Evolutionary conservation across 2,888 invertebrate species (phyloP).

Genomic region (Ctenicera cuprea): DNA sequence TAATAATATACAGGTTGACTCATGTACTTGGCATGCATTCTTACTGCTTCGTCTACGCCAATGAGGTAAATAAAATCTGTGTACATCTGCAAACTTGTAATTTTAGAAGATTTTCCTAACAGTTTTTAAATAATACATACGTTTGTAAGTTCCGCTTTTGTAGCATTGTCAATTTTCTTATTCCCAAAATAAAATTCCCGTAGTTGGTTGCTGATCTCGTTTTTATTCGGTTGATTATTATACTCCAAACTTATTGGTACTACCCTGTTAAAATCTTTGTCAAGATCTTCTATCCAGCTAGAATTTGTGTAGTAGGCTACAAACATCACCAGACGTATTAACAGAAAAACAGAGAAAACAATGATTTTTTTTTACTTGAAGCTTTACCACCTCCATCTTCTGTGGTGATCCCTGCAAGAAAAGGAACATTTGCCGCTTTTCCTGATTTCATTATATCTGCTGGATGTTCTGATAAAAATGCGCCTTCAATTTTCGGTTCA

Average conservation of each 20-base stretch:
- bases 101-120: neutral
- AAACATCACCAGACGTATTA: neutral
- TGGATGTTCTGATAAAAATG: constrained; percentile 82
- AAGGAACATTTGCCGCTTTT: constrained; percentile 76
- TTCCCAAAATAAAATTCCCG: constrained; percentile 73
- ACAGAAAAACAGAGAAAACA: neutral
- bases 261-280: constrained; percentile 70
- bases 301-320: constrained; percentile 58
- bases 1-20: constrained; percentile 80
- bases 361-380: constrained; percentile 71
- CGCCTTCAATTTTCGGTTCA: constrained; percentile 80
- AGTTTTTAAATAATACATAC: constrained; percentile 63
- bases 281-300: constrained; percentile 67
- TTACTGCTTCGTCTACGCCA: constrained; percentile 78
- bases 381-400: constrained; percentile 83
- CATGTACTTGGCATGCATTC: constrained; percentile 73
- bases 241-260: constrained; percentile 71
- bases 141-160: constrained; percentile 67
- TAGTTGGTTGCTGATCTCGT: constrained; percentile 65
- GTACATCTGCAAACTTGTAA: constrained; percentile 77
- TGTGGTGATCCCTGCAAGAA: constrained; percentile 83
- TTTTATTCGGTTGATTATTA: constrained; percentile 65
- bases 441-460: constrained; percentile 73
- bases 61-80: constrained; percentile 84
- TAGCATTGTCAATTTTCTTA: constrained; percentile 66